phyloP scores from a whole-genome alignment of 2,797 vertebrate genomes.

The Schizopygopsis pylzovi region DNA sequence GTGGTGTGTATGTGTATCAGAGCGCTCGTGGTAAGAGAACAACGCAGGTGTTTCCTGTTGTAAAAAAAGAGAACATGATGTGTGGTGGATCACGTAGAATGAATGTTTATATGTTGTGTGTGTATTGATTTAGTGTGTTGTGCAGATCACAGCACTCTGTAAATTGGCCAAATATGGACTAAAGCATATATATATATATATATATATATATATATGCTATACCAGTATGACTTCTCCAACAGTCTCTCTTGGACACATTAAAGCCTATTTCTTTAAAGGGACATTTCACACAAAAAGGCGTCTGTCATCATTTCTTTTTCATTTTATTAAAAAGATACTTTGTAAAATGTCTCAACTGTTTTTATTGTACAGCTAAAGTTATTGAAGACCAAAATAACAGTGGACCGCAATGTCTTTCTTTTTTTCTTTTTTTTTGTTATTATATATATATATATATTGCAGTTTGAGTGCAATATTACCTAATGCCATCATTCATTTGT shows the following conservation, averaged over 20 bases:
- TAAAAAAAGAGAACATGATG: conserved; percentile 40
- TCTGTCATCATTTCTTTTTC: not conserved
- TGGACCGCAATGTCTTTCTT: not conserved
- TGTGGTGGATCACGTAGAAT: conserved; percentile 38
- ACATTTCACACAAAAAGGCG: not conserved
- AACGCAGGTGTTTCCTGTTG: conserved; percentile 82
- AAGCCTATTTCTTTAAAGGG: not conserved
- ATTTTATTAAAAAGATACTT: not conserved
- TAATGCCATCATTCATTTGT: not conserved
- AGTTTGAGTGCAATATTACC: not conserved
- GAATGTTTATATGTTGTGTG: conserved; percentile 12
- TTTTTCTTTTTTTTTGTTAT: not conserved
- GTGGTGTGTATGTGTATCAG: conserved; percentile 42
- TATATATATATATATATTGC: not conserved
- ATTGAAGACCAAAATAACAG: not conserved
- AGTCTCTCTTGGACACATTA: not conserved
- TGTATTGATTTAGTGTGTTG: conserved; percentile 35
- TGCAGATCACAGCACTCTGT: conserved; percentile 32
- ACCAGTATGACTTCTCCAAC: not conserved
- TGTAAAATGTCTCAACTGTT: not conserved
- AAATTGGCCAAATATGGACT: conserved; percentile 23
- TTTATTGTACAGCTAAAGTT: not conserved
- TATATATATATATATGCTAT: not conserved
- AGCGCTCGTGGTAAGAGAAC: conserved; percentile 70
- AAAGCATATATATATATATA: not conserved